phyloP scores from a whole-genome alignment of 1,140 invertebrate species.

The Zaprionus kolodkinae region DNA sequence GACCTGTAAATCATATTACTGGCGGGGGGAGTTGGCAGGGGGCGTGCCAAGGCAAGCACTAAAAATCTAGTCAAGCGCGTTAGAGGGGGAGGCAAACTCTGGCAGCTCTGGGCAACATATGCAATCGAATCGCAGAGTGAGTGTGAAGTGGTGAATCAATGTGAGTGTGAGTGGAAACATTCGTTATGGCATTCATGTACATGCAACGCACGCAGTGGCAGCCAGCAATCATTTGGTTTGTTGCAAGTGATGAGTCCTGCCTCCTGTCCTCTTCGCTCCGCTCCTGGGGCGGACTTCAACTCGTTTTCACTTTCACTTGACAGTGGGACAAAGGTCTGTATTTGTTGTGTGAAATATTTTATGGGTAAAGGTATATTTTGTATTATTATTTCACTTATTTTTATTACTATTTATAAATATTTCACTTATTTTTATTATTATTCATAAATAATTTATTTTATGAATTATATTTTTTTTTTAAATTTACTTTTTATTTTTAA shows the following conservation, averaged over 20 bases:
- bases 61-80: conserved; percentile 27
- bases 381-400: no score
- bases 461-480: no score
- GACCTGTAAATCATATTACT: conserved; percentile 67
- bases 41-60: background rate
- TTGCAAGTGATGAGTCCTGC: conserved; percentile 27
- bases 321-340: conserved; percentile 3
- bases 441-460: background rate
- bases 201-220: conserved; percentile 53
- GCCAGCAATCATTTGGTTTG: conserved; percentile 45
- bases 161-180: background rate
- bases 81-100: background rate
- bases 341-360: background rate
- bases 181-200: conserved; percentile 31
- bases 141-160: background rate
- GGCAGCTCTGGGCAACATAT: conserved; percentile 16
- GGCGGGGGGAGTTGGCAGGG: background rate
- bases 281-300: conserved; percentile 17
- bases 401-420: no score
- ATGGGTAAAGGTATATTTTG: background rate
- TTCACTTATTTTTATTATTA: background rate
- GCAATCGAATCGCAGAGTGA: conserved; percentile 11
- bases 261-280: background rate
- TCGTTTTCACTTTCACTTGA: conserved; percentile 27
- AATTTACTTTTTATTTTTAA: background rate